Conservation (phyloP, 1,140 invertebrate genomes). For the Halictus rubicundus region DNA sequence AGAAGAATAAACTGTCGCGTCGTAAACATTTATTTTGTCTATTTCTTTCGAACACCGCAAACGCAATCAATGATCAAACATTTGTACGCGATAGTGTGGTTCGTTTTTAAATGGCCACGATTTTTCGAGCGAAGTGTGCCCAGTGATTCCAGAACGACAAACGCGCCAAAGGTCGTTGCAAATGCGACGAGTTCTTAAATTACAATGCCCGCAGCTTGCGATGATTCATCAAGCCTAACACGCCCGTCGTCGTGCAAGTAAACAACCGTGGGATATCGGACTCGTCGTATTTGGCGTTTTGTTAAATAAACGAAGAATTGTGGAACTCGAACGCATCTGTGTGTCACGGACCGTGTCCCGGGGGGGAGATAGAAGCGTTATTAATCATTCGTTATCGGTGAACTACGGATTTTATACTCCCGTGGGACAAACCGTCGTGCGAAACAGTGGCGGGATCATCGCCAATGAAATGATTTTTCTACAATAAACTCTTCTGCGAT, state of each 20-base stretch:
- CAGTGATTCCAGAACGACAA: conserved; percentile 10
- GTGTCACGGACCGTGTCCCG: no score
- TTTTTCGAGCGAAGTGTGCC: neutral
- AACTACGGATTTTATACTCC: no score
- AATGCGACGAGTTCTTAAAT: conserved; percentile 51
- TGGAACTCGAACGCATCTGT: conserved; percentile 10
- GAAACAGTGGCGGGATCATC: no score
- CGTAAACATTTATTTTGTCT: no score
- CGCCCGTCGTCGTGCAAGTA: neutral
- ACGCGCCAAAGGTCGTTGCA: conserved; percentile 32
- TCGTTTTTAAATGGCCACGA: neutral
- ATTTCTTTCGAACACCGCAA: no score
- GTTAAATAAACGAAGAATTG: conserved; percentile 38
- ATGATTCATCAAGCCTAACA: conserved; percentile 59
- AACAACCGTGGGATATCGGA: conserved; percentile 43
- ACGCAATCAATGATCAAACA: no score
- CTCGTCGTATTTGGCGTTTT: conserved; percentile 22
- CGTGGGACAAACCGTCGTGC: no score
- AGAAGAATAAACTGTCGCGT: no score
- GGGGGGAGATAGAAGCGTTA: neutral
- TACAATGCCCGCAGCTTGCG: conserved; percentile 52
- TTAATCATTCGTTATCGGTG: no score
- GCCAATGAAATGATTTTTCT: no score
- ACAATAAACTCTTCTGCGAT: no score
- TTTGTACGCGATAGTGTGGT: no score